Base-by-base conservation (phyloP, 1,140 invertebrate genomes). In the Tetramorium simillimum region DNA sequence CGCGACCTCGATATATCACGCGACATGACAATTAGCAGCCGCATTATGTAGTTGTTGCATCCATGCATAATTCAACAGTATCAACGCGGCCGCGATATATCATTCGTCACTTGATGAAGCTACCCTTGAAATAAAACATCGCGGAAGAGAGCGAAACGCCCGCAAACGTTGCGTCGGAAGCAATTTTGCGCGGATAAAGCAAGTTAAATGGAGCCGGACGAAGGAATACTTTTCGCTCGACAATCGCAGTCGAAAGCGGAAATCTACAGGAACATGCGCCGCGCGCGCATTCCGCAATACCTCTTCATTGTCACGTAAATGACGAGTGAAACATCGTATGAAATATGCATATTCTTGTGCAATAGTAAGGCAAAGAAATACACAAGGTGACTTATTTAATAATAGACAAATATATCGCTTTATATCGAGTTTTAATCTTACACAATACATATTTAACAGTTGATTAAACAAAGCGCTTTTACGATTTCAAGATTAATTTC, bases 11-110 rank as follows among this genome's bases (percentile, higher is more conserved):
- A 73, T 82, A 73, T 60, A 82, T 82, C 80, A 82, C 24, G 46
- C 51, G 40, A 73, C 69, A 82, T 60, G 80, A 82, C 67, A 82
- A 82, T 82, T 82, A 82, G 51, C 67, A 82, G 67, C 67, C 67
- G 67, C 40, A 73, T 82, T 82, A 82, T 73, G 53, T 33, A 82
- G 80, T 82, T 82, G 80, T 82, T 82, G 67, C 53, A 46, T 73
- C 67, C 67, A 82, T 82, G 80, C 67, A 82, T 82, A 82, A 82
- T 82, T 82, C 53, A 82, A 69, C 63, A 51, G 65, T 81, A 80
- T 80, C 77, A 80, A 58, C 80, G 40, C 40, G 67, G 21, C 80
- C 37, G 12, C 46, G 62, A 81, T 82, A 73, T 73, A 82, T 82
- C 80, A 82, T 82, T 82, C 51, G 33, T 73, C 80, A 82, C 67